Evolutionary conservation across 2,113 vertebrate species (phyloP).

Genomic region (Acrocephalus arundinaceus): DNA sequence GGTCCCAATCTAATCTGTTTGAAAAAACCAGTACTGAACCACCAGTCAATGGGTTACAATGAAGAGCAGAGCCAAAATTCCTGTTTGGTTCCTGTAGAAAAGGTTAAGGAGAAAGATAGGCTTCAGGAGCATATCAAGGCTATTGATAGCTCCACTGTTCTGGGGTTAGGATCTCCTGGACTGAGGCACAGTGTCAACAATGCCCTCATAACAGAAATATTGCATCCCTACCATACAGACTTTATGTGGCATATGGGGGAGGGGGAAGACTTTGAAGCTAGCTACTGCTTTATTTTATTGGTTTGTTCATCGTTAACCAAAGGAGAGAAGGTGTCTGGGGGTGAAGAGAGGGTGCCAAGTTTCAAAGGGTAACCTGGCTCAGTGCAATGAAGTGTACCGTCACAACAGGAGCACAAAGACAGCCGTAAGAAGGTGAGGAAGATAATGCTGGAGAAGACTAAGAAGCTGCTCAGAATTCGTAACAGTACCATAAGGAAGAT

Average conservation of each 20-base stretch:
- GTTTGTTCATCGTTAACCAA: slow-evolving; percentile 62
- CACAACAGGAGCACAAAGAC: not conserved
- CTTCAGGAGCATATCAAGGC: not conserved
- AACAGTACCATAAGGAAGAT: slow-evolving; percentile 63
- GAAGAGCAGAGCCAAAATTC: not conserved
- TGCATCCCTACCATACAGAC: not conserved
- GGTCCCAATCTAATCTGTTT: not conserved
- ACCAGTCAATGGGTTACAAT: not conserved
- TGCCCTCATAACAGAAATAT: not conserved
- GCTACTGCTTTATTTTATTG: slow-evolving; percentile 4
- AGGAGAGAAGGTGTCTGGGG: not conserved
- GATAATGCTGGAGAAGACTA: not conserved
- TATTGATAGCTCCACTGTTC: not conserved
- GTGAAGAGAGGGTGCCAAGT: slow-evolving; percentile 28
- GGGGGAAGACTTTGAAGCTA: not conserved
- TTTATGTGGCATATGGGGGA: not conserved
- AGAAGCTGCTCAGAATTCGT: slow-evolving; percentile 5
- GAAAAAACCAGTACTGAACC: not conserved
- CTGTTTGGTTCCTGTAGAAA: not conserved
- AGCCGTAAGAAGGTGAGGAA: not conserved
- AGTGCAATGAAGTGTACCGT: not conserved
- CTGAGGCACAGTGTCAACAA: not conserved
- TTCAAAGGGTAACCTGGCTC: slow-evolving; percentile 53
- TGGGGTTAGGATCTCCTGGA: not conserved
- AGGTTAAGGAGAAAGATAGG: not conserved